phyloP scores from a whole-genome alignment of 2,888 invertebrate genomes.

The Charanyca ferruginea region DNA sequence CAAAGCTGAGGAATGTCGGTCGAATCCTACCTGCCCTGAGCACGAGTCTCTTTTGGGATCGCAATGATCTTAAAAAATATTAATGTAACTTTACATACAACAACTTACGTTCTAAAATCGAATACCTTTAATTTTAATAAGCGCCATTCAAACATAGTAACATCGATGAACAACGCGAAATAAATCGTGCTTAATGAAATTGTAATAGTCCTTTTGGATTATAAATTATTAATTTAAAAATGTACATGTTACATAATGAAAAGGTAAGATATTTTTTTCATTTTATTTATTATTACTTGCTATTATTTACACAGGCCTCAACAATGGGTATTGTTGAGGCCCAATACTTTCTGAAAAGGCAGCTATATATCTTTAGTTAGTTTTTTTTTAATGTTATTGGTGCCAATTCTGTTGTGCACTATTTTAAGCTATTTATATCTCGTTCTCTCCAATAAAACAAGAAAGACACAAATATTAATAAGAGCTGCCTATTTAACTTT shows the following conservation, averaged over 20 bases:
- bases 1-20: slow-evolving; percentile 85
- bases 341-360: not conserved
- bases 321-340: too few relatives aligned
- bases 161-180: slow-evolving; percentile 46
- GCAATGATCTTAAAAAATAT: slow-evolving; percentile 15
- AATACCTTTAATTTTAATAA: not conserved
- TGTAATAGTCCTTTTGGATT: slow-evolving; percentile 34
- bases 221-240: slow-evolving; percentile 53
- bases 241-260: slow-evolving; percentile 26
- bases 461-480: too few relatives aligned
- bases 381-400: too few relatives aligned
- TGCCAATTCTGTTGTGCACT: too few relatives aligned
- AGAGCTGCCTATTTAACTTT: too few relatives aligned
- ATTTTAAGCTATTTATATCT: too few relatives aligned
- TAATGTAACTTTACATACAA: slow-evolving; percentile 27
- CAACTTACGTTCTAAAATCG: slow-evolving; percentile 41
- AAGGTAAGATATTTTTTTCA: slow-evolving; percentile 39
- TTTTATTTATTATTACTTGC: not conserved
- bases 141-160: slow-evolving; percentile 20
- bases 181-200: slow-evolving; percentile 42
- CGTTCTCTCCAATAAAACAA: too few relatives aligned
- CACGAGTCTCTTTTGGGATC: slow-evolving; percentile 61
- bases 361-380: not conserved
- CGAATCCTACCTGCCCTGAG: slow-evolving; percentile 83
- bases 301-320: not conserved